Percentiles rank a stretch among this genome's conserved stretches.
Evolutionary conservation across 2,113 vertebrate genomes (phyloP).

Genomic region (Mirza zaza): DNA sequence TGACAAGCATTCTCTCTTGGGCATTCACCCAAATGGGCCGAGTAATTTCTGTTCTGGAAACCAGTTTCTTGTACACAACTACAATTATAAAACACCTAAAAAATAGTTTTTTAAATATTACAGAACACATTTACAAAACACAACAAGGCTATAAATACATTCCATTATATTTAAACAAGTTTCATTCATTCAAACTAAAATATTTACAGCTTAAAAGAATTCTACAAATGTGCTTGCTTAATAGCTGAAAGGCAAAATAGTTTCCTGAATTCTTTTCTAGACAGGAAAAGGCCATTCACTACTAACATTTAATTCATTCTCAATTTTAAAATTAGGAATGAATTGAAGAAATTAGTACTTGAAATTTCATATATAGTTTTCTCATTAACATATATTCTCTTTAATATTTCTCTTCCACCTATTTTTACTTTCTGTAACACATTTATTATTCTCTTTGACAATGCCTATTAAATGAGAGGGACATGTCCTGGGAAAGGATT

Average conservation of each 20-base stretch:
- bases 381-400: neutral
- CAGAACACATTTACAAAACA: neutral
- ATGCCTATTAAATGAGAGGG: neutral
- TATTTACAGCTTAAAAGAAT: neutral
- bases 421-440: neutral
- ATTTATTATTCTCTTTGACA: neutral
- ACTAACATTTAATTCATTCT: neutral
- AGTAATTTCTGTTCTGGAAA: constrained; percentile 83
- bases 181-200: neutral
- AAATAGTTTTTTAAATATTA: constrained; percentile 45
- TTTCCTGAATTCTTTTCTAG: neutral
- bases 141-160: neutral
- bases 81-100: constrained; percentile 94
- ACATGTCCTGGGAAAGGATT: neutral
- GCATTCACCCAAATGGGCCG: constrained; percentile 89
- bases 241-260: neutral
- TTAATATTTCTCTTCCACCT: neutral
- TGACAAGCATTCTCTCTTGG: constrained; percentile 84
- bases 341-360: neutral
- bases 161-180: constrained; percentile 10
- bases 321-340: constrained; percentile 9
- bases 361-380: neutral
- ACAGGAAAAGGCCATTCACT: neutral
- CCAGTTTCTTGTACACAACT: constrained; percentile 86
- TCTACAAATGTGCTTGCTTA: neutral